phyloP scores from a whole-genome alignment of 2,113 vertebrate species.

The Cariama cristata region DNA sequence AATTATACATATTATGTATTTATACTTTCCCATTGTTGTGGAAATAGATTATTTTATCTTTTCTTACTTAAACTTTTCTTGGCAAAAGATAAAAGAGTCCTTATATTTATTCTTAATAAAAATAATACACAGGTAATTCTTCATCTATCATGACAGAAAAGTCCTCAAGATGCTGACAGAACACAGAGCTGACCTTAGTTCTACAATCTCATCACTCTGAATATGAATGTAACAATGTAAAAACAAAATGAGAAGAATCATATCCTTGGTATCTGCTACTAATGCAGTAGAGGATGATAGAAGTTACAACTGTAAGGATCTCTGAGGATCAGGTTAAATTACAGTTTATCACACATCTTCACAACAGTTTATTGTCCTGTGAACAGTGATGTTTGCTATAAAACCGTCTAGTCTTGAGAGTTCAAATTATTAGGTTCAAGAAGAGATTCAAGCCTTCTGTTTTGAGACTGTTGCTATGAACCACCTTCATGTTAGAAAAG shows the following conservation, averaged over 20 bases:
- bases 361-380: neutral
- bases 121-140: neutral
- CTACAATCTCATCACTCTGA: neutral
- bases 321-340: neutral
- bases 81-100: neutral
- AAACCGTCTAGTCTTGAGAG: neutral
- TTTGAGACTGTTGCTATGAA: neutral
- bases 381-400: neutral
- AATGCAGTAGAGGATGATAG: neutral
- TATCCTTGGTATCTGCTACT: neutral
- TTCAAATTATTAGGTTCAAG: neutral
- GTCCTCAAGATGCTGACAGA: neutral
- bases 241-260: neutral
- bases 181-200: neutral
- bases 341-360: neutral
- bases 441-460: neutral
- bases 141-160: neutral
- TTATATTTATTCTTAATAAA: neutral
- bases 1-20: neutral
- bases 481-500: neutral
- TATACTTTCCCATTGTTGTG: neutral
- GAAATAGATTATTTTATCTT: neutral
- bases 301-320: neutral
- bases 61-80: neutral
- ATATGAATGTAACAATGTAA: neutral